A percentile compares a stretch with the other conserved stretches of the same genome.
These are phyloP conservation scores for Chondrilla cf. caribensis DNA, from an alignment of 37 sponge, comb jelly and placozoan species.

Conservation along the genomic window DNA sequence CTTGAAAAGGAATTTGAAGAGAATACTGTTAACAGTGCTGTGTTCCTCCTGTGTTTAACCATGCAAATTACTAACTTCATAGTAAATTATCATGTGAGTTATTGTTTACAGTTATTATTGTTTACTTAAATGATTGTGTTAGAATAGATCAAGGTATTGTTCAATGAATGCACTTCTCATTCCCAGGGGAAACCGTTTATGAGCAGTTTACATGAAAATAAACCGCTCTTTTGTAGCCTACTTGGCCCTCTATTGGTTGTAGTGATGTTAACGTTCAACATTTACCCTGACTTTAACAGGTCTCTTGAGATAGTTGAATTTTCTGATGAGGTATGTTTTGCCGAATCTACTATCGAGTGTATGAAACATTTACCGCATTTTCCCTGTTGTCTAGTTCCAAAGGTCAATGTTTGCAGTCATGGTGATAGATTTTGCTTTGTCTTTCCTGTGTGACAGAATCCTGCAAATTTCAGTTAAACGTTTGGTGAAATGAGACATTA, in stretches of 20 bases:
- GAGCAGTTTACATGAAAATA: conserved; percentile 85
- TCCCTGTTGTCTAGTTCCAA: conserved; percentile 67
- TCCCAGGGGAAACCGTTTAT: conserved; percentile 93
- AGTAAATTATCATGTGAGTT: conserved; percentile 87
- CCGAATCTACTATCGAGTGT: too few relatives aligned
- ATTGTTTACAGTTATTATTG: too few relatives aligned
- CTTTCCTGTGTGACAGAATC: conserved; percentile 42
- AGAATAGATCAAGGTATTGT: background rate
- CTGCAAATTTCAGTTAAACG: conserved; percentile 47
- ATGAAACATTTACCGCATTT: too few relatives aligned
- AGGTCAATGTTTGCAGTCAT: conserved; percentile 40
- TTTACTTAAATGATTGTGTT: background rate
- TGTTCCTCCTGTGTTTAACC: conserved; percentile 90
- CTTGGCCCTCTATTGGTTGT: conserved; percentile 50
- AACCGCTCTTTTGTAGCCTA: conserved; percentile 68
- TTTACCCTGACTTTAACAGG: conserved; percentile 71
- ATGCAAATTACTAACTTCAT: conserved; percentile 95
- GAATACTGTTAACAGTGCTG: conserved; percentile 86
- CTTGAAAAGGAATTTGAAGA: conserved; percentile 94
- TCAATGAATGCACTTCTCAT: background rate
- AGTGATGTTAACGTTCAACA: conserved; percentile 64
- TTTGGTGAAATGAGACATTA: too few relatives aligned
- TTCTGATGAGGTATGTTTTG: conserved; percentile 59
- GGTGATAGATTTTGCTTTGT: conserved; percentile 41
- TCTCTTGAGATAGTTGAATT: conserved; percentile 63